phyloP scores from a whole-genome alignment of 2,797 vertebrate genomes.

The Myotis pilosus region DNA sequence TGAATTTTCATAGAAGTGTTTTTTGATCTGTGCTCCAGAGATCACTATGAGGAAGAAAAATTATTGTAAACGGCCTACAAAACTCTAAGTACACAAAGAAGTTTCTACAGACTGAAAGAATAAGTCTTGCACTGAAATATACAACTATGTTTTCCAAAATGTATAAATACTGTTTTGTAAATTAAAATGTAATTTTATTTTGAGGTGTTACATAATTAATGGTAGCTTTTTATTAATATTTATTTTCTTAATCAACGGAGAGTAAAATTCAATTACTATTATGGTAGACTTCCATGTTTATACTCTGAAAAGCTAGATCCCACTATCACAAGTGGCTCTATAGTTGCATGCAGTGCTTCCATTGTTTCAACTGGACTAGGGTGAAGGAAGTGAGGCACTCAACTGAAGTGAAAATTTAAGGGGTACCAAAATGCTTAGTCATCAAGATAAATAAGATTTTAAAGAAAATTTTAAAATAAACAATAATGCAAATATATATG shows the following conservation, averaged over 20 bases:
- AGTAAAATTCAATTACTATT: not conserved
- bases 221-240: not conserved
- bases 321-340: not conserved
- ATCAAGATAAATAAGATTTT: conserved; percentile 22
- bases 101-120: not conserved
- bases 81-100: not conserved
- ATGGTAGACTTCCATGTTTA: conserved; percentile 1
- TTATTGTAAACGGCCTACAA: not conserved
- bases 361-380: not conserved
- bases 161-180: not conserved
- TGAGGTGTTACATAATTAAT: not conserved
- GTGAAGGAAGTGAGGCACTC: not conserved
- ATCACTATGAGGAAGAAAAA: not conserved
- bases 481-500: not conserved
- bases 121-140: not conserved
- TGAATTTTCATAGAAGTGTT: not conserved
- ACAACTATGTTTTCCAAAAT: not conserved
- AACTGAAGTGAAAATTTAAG: not conserved
- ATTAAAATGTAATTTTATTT: conserved; percentile 35
- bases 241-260: not conserved
- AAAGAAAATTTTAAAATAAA: not conserved
- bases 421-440: not conserved
- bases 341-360: not conserved
- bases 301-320: not conserved
- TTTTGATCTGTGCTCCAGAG: conserved; percentile 4